Percentiles rank a stretch among this genome's conserved stretches.
phyloP scores from a whole-genome alignment of 1,140 invertebrate genomes.

The Anastatus disparis region DNA sequence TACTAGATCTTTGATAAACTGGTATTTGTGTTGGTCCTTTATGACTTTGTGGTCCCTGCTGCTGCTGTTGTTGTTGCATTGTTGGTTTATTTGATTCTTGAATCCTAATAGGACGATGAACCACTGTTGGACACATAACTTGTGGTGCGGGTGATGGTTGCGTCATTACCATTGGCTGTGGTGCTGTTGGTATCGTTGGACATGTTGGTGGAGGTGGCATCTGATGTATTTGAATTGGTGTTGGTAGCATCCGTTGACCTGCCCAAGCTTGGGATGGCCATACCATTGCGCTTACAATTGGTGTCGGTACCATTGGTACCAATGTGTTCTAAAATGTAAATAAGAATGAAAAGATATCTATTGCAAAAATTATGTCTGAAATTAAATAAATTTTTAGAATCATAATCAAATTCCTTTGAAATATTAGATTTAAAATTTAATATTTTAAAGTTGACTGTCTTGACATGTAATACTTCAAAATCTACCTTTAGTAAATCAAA shows the following conservation, averaged over 20 bases:
- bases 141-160: neutral
- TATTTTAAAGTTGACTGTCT: no score
- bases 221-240: conserved; percentile 52
- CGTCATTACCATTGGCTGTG: conserved; percentile 30
- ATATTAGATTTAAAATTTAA: no score
- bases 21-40: conserved; percentile 46
- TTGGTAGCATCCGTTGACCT: conserved; percentile 46
- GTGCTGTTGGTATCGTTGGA: conserved; percentile 37
- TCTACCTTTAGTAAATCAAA: no score
- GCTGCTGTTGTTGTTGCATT: neutral
- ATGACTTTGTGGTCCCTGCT: neutral
- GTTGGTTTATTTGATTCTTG: conserved; percentile 29
- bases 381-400: neutral
- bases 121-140: conserved; percentile 29
- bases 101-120: conserved; percentile 50
- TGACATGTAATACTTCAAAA: no score
- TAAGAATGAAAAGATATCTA: no score
- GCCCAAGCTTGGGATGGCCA: conserved; percentile 53
- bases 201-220: conserved; percentile 45
- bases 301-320: conserved; percentile 53
- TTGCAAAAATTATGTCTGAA: no score
- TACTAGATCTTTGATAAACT: conserved; percentile 55
- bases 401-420: no score
- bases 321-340: conserved; percentile 47
- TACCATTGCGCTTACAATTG: conserved; percentile 49